These are phyloP conservation scores for Chiroxiphia lanceolata DNA, from an alignment of 2,797 vertebrate species.

Conservation along the genomic window DNA sequence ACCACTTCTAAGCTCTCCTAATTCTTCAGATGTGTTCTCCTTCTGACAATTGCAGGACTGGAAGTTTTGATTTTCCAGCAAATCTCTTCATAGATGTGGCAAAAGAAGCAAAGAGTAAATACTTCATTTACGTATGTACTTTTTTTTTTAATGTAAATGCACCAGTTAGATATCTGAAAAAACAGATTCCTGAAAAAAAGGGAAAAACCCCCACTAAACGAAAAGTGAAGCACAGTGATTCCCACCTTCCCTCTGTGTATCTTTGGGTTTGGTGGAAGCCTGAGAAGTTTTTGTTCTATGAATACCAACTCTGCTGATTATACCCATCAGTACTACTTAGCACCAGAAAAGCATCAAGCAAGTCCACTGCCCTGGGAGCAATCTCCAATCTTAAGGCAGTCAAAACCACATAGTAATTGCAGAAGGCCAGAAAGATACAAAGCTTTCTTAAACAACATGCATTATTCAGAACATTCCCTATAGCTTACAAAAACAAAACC, in stretches of 20 bases:
- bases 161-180: neutral
- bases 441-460: neutral
- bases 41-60: neutral
- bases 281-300: neutral
- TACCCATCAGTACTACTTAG: neutral
- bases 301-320: rapidly evolving
- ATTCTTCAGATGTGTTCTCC: neutral
- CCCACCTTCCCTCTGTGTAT: neutral
- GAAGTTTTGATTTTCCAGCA: neutral
- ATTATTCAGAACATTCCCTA: neutral
- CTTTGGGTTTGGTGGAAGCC: neutral
- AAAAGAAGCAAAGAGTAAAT: neutral
- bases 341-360: neutral
- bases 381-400: neutral
- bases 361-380: neutral
- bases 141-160: neutral
- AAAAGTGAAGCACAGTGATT: neutral
- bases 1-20: neutral
- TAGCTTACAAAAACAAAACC: neutral
- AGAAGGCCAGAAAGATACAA: neutral
- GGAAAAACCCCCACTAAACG: rapidly evolving
- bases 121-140: neutral
- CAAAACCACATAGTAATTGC: neutral
- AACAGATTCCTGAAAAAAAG: neutral
- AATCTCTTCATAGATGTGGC: neutral